Evolutionary conservation across 2,797 vertebrate genomes (phyloP), one percentile per base, ranked within the genome.

Genomic region (Kryptolebias ocellatus): DNA sequence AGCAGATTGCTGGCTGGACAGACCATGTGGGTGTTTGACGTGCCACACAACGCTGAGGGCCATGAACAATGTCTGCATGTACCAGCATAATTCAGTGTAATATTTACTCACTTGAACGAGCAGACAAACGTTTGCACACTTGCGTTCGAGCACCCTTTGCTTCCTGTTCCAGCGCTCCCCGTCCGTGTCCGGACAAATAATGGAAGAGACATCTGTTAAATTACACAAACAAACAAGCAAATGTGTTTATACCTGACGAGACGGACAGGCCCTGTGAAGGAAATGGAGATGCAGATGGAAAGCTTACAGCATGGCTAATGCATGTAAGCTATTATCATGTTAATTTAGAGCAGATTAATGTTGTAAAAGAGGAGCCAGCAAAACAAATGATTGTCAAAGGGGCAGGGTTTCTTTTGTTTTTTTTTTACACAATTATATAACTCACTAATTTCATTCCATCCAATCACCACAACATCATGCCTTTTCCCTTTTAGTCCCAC

Each of bases 351-450:
- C 57, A 87, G 83, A 87, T 88, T 83, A 83, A 64, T 46, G 59
- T 42, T 67, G 62, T 58, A 61, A 72, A 8, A 2, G 45, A 64
- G 64, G 53, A 73, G 62, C 59, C 60, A 67, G 49, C 1, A 16
- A 66, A 81, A 82, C 72, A 84, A 85, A 80, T 76, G 60, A 71
- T 76, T 61, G 76, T 68, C 67, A 78, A 80, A 71, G 31, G 57
- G 55, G 5, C 20, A 2, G n/a, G n/a, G n/a, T n/a, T n/a, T n/a
- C n/a, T 24, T 24, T 24, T 24, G 1, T 24, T 84, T 61, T 65
- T n/a, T 82, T 89, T 83, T 80, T 47, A 76, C 79, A 24, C 69
- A 58, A 69, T 89, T 90, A 83, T 74, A 56, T 87, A 90, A 90
- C 74, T n/a, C 47, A 70, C 63, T 79, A n/a, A 54, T 80, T 83